A percentile compares a stretch with the other conserved stretches of the same genome.
These are phyloP conservation scores for Fopius arisanus DNA, from an alignment of 1,140 invertebrate genomes.

Conservation along the genomic window DNA sequence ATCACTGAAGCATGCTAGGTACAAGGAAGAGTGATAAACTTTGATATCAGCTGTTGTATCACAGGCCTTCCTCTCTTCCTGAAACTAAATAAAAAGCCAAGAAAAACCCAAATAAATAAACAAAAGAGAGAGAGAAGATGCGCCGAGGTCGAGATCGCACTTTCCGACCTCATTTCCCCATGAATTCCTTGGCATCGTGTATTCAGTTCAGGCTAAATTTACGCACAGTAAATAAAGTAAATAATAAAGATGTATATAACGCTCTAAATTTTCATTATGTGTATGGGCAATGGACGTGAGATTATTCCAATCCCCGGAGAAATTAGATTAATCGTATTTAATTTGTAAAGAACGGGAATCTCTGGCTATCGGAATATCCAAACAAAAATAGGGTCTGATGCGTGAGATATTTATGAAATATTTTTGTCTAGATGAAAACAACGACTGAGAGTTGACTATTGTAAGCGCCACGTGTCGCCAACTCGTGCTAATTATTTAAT, in stretches of 20 bases:
- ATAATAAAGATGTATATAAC: neutral
- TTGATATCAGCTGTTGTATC: neutral
- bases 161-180: neutral
- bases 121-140: neutral
- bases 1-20: neutral
- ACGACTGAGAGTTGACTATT: neutral
- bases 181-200: neutral
- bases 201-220: neutral
- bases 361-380: no score
- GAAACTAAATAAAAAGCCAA: neutral
- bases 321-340: neutral
- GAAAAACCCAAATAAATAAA: neutral
- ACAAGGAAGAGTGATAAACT: neutral
- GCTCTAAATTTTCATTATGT: neutral
- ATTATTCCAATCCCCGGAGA: no score
- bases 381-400: no score
- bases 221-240: conserved; percentile 2
- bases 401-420: no score
- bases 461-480: neutral
- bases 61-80: neutral
- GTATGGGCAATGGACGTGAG: neutral
- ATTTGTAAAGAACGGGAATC: neutral
- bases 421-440: no score
- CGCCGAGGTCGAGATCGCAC: neutral
- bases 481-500: neutral